Conservation (phyloP, 2,797 vertebrate genomes). For the Bradypus variegatus region DNA sequence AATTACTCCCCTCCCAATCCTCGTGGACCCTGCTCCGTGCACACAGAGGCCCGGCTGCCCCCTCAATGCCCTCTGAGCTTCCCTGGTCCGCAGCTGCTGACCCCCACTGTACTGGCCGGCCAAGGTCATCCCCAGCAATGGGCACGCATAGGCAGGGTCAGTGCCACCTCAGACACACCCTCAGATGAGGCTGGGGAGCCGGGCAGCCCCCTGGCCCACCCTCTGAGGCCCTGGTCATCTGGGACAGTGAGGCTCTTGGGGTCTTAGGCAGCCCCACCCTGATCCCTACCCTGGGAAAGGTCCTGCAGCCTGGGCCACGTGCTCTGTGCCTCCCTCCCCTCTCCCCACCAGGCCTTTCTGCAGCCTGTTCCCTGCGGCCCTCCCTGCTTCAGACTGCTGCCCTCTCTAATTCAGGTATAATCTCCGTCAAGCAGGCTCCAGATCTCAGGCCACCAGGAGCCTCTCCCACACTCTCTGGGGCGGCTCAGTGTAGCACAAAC, state of each 20-base stretch:
- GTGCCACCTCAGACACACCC: neutral
- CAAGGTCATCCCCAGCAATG: neutral
- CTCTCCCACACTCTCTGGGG: neutral
- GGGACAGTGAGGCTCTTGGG: accelerated
- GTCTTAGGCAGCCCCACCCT: neutral
- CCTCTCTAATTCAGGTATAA: neutral
- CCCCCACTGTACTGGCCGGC: neutral
- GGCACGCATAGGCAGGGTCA: too few species aligned
- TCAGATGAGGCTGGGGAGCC: neutral
- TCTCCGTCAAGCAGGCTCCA: neutral
- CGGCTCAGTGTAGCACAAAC: neutral
- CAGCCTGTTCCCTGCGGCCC: neutral
- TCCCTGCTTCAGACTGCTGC: neutral
- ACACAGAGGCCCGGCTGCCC: neutral
- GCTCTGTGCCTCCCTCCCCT: neutral
- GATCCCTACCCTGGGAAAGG: neutral
- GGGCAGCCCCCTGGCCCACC: neutral
- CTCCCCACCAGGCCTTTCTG: neutral
- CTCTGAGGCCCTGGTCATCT: neutral
- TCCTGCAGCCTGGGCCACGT: too few species aligned
- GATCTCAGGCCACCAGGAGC: neutral
- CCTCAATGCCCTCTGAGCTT: neutral
- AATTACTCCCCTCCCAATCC: neutral
- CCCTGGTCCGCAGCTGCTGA: neutral
- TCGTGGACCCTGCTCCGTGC: neutral